Evolutionary conservation across 2,888 invertebrate genomes (phyloP).

Genomic region (Apotomis betuletana): DNA sequence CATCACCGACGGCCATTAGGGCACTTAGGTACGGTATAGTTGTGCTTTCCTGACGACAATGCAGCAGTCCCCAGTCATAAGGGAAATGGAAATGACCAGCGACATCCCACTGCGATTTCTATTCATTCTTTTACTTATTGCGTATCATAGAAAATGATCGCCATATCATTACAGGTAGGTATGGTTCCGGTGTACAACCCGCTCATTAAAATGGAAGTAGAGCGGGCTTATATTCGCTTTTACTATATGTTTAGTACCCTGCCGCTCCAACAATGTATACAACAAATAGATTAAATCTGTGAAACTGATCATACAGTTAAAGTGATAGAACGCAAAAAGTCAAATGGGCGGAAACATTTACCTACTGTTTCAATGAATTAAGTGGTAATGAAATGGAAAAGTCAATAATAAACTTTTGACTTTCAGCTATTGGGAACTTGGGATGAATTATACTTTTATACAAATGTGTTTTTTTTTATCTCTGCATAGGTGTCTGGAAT

Average conservation of each 20-base stretch:
- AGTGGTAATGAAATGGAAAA: too few species aligned
- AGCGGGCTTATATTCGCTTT: not conserved
- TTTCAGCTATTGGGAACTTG: too few species aligned
- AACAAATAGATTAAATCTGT: not conserved
- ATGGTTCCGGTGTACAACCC: conserved; percentile 3
- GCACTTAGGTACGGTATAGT: not conserved
- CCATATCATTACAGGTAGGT: not conserved
- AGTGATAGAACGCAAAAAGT: too few species aligned
- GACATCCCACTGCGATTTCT: conserved; percentile 24
- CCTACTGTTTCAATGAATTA: too few species aligned
- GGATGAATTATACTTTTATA: not conserved
- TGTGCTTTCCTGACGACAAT: conserved; percentile 10
- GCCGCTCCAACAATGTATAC: not conserved
- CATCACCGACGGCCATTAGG: not conserved
- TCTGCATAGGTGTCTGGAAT: too few species aligned
- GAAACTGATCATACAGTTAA: not conserved
- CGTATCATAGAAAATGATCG: conserved; percentile 15
- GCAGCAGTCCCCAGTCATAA: conserved; percentile 16
- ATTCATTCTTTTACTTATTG: conserved; percentile 31
- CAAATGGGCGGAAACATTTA: too few species aligned
- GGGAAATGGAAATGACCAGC: conserved; percentile 34
- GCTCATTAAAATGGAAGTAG: conserved; percentile 10
- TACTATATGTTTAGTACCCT: not conserved
- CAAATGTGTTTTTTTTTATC: too few species aligned
- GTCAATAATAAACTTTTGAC: too few species aligned